Percentiles rank a stretch among this genome's conserved stretches.
phyloP scores from a whole-genome alignment of 2,888 invertebrate species.

The Agrochola lychnidis region DNA sequence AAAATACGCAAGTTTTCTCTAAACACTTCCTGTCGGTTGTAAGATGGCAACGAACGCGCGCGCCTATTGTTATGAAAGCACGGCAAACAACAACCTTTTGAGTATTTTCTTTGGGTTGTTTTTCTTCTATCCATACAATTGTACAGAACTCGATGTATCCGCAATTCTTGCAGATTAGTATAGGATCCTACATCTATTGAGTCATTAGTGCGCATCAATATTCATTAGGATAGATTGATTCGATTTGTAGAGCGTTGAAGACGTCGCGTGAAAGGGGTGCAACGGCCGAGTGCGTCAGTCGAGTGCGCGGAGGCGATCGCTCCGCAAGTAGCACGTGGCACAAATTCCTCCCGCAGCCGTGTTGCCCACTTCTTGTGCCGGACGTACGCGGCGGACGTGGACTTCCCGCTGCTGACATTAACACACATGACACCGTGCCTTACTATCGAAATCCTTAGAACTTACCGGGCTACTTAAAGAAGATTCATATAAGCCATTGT shows the following conservation, averaged over 20 bases:
- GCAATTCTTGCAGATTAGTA: constrained; percentile 72
- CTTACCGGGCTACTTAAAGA: constrained; percentile 5
- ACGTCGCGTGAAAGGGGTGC: constrained; percentile 88
- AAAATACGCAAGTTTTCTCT: constrained; percentile 76
- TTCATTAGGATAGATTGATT: constrained; percentile 83
- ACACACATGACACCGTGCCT: constrained; percentile 62
- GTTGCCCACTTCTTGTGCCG: constrained; percentile 84
- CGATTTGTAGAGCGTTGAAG: constrained; percentile 89
- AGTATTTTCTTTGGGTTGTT: constrained; percentile 32
- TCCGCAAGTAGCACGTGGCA: constrained; percentile 84
- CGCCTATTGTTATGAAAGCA: constrained; percentile 64
- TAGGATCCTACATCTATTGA: constrained; percentile 68
- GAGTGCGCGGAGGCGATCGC: constrained; percentile 63
- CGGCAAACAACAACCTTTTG: constrained; percentile 28
- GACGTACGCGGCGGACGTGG: constrained; percentile 78
- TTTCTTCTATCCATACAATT: constrained; percentile 30
- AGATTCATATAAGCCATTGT: constrained; percentile 16
- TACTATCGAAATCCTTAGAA: constrained; percentile 58
- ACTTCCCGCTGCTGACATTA: constrained; percentile 78
- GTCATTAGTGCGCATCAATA: constrained; percentile 76
- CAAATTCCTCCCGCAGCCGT: constrained; percentile 84
- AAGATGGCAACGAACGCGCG: constrained; percentile 77
- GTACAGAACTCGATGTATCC: constrained; percentile 66
- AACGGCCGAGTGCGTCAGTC: constrained; percentile 84
- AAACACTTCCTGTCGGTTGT: constrained; percentile 74